phyloP scores from a whole-genome alignment of 2,888 invertebrate species.

The Drosophila subquinaria region DNA sequence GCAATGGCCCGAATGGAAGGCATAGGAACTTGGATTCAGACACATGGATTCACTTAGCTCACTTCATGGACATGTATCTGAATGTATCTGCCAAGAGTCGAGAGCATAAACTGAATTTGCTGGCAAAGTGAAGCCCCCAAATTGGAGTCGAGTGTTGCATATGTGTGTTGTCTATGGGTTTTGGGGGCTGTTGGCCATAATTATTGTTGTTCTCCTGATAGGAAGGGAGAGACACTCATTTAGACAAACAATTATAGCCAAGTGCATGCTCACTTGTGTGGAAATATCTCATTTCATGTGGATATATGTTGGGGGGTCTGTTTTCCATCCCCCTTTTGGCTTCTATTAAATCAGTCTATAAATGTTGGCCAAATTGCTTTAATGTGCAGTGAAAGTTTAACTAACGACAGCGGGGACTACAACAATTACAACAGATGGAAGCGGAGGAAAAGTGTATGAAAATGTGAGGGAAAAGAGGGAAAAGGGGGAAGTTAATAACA shows the following conservation, averaged over 20 bases:
- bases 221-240: conserved; percentile 66
- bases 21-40: not conserved
- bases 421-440: conserved; percentile 41
- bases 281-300: too few relatives aligned
- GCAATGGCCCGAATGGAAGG: conserved; percentile 4
- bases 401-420: conserved; percentile 58
- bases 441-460: not conserved
- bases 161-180: conserved; percentile 23
- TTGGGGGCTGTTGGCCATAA: conserved; percentile 69
- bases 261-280: too few relatives aligned
- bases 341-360: too few relatives aligned
- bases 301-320: too few relatives aligned
- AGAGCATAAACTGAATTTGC: conserved; percentile 79
- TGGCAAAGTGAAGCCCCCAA: conserved; percentile 45
- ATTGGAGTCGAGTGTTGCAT: conserved; percentile 45
- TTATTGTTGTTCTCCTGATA: conserved; percentile 61
- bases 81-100: conserved; percentile 49
- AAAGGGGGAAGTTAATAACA: conserved; percentile 54
- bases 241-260: too few relatives aligned
- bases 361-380: too few relatives aligned
- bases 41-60: too few relatives aligned
- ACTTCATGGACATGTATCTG: too few relatives aligned
- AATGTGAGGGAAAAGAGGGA: not conserved
- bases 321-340: too few relatives aligned
- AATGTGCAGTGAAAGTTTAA: too few relatives aligned